Evolutionary conservation across 2,888 invertebrate species (phyloP).

Genomic region (Cephus pulcher): DNA sequence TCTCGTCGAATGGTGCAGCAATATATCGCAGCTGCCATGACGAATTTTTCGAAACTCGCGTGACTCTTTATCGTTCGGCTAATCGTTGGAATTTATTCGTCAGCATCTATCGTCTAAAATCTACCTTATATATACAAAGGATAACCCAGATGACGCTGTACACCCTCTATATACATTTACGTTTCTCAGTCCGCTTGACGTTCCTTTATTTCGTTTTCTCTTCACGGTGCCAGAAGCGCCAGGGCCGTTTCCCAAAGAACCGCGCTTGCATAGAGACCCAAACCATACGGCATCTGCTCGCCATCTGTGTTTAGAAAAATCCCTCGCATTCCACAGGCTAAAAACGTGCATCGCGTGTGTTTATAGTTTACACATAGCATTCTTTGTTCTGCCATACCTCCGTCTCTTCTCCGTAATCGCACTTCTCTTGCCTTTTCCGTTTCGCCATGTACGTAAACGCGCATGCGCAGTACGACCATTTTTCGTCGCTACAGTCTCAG

Average conservation of each 20-base stretch:
- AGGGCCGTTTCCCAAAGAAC: background rate
- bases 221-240: background rate
- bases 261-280: conserved; percentile 11
- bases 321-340: conserved; percentile 49
- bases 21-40: background rate
- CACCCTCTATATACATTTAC: background rate
- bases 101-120: background rate
- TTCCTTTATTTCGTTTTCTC: background rate
- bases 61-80: background rate
- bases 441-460: background rate
- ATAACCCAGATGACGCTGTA: background rate
- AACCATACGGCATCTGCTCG: conserved; percentile 55
- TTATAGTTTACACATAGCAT: conserved; percentile 38
- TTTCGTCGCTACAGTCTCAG: background rate
- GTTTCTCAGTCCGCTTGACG: background rate
- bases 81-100: background rate
- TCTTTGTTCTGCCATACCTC: background rate
- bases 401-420: background rate
- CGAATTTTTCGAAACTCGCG: background rate
- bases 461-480: background rate
- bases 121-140: background rate
- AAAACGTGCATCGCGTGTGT: conserved; percentile 44
- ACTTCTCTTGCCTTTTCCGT: background rate
- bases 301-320: conserved; percentile 63
- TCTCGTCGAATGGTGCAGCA: background rate